Base-by-base conservation (phyloP, 2,888 invertebrate species). In the Idaea straminata region DNA sequence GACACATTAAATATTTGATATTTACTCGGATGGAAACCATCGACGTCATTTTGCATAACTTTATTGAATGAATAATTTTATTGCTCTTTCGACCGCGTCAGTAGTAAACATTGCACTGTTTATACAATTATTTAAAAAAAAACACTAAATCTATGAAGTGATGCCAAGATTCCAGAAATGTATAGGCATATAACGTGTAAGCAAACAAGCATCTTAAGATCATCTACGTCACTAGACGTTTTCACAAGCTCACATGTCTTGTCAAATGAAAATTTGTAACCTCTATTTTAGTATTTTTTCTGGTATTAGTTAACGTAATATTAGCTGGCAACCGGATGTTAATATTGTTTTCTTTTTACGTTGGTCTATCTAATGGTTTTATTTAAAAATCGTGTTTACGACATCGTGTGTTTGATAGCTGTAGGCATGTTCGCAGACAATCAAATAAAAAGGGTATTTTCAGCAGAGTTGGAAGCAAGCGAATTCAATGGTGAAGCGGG, bases 321-420 rank as follows among this genome's bases (percentile, higher is more conserved):
- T 74, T 74, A 68, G 70, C 71, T 66, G 68, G 66, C 72, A 77
- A 75, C 79, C 80, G 79, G 82, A 83, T 78, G 75, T 83, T 80
- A 79, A 77, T 77, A 74, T 74, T 76, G 69, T 74, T 77, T 65
- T 65, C 35, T 60, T 68, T 61, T 63, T 13, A 59, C 57, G 61
- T 57, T 66, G 60, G 47, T 47, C 10, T 36, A 36, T 36, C 36
- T 36, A 47, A 47, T 47, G 47, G 47, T 47, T 47, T 15, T 61
- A n/a, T 61, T 6, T 5, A 47, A 47, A 47, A 47, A 65, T 63
- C 64, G 67, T 65, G 65, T 64, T 69, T 73, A 61, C 36, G 61
- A 47, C 57, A 61, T 0, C 25, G 57, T 66, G 62, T 66, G 60
- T 64, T 57, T 60, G 36, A 47, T 47, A 47, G 47, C 4, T 47